phyloP scores from a whole-genome alignment of 2,888 invertebrate genomes.

The Seira sanloemensis region DNA sequence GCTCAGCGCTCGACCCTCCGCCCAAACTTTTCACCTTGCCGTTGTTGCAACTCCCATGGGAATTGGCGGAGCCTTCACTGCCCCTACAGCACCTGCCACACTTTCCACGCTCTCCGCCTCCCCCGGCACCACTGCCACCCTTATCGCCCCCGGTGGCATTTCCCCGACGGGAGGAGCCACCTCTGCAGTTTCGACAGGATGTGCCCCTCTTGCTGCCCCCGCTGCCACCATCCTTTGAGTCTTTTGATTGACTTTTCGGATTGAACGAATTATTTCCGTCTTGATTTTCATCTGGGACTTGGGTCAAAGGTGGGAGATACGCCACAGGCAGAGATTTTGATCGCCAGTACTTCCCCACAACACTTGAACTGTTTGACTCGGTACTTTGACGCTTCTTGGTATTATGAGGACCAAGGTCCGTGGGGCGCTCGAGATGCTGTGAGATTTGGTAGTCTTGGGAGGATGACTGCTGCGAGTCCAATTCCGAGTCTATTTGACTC shows the following conservation, averaged over 20 bases:
- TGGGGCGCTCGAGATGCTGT: constrained; percentile 1
- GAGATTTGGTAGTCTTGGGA: constrained; percentile 48
- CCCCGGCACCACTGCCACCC: constrained; percentile 34
- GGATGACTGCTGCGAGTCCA: constrained; percentile 55
- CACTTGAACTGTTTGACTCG: constrained; percentile 63
- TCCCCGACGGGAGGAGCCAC: constrained; percentile 35
- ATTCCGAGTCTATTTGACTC: constrained; percentile 56
- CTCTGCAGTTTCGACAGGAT: constrained; percentile 53
- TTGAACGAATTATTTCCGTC: not conserved
- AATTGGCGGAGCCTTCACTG: constrained; percentile 54
- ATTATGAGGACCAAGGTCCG: constrained; percentile 33
- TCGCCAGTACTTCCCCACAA: constrained; percentile 65
- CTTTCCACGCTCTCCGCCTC: constrained; percentile 44
- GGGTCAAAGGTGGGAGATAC: constrained; percentile 57
- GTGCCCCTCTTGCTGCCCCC: constrained; percentile 35
- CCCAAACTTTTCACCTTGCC: constrained; percentile 68
- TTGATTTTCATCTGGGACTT: constrained; percentile 3
- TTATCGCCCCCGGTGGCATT: not conserved
- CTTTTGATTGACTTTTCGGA: constrained; percentile 26
- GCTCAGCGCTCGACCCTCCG: constrained; percentile 66
- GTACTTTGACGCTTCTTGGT: constrained; percentile 62
- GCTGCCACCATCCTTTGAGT: not conserved
- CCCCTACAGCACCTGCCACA: constrained; percentile 54
- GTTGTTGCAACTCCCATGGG: constrained; percentile 62
- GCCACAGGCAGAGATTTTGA: constrained; percentile 68